These are phyloP conservation scores for Eurytoma californica DNA, from an alignment of 2,888 invertebrate species.

Conservation along the genomic window DNA sequence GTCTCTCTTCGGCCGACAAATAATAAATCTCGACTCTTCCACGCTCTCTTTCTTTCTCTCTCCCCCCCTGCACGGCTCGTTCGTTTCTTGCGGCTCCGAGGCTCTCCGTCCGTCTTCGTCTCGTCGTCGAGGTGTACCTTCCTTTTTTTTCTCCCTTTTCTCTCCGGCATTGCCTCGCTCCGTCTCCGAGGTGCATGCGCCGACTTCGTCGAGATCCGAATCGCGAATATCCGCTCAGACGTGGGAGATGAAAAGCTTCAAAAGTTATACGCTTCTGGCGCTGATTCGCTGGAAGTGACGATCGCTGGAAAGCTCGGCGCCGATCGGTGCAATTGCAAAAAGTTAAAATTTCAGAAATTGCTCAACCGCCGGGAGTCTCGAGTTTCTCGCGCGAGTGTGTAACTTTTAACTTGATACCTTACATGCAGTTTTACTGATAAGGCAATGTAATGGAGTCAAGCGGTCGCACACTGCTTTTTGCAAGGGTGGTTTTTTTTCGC, in stretches of 20 bases:
- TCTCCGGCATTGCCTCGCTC: conserved; percentile 13
- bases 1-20: conserved; percentile 65
- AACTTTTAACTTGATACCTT: too few species aligned
- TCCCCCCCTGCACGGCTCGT: conserved; percentile 12
- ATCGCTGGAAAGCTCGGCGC: background rate
- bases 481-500: too few species aligned
- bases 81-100: conserved; percentile 32
- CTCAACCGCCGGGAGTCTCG: conserved; percentile 9
- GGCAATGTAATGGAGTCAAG: too few species aligned
- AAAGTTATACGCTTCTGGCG: background rate
- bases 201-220: conserved; percentile 16
- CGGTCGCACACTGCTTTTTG: too few species aligned
- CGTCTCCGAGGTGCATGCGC: conserved; percentile 12
- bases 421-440: too few species aligned
- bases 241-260: background rate
- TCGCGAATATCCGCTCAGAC: conserved; percentile 9
- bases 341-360: conserved; percentile 1
- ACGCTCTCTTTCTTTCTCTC: conserved; percentile 56
- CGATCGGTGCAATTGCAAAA: background rate
- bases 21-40: conserved; percentile 65
- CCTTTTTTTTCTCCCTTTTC: background rate
- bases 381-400: background rate
- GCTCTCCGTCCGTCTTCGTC: conserved; percentile 44
- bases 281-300: conserved; percentile 23
- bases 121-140: conserved; percentile 25